Conservation (phyloP, 1,140 invertebrate genomes). For the Ericerus pela region DNA sequence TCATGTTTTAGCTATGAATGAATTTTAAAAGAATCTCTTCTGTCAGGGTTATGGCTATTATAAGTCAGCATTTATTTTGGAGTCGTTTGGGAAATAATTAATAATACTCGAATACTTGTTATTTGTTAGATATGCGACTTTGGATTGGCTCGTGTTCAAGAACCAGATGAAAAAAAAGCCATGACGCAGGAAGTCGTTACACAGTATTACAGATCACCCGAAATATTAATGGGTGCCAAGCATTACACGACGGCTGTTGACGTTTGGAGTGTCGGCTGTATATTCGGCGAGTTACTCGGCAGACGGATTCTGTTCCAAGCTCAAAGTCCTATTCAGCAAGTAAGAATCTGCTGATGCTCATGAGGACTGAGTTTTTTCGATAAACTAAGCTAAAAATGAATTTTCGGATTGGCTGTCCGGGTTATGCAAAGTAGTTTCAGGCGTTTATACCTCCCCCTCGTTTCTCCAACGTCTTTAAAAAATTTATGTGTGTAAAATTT, state of each 20-base stretch:
- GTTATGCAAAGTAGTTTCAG: no score
- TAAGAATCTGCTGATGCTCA: no score
- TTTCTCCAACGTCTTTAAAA: no score
- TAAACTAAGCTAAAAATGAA: no score
- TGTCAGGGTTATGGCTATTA: no score
- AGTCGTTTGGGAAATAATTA: not conserved
- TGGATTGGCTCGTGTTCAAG: conserved; percentile 84
- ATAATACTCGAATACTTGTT: conserved; percentile 13
- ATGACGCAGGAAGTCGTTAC: conserved; percentile 99
- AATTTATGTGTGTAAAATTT: no score
- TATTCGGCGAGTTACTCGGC: conserved; percentile 91
- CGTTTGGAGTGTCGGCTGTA: conserved; percentile 99
- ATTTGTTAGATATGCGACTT: conserved; percentile 88
- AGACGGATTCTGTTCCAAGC: conserved; percentile 94
- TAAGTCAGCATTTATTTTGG: not conserved
- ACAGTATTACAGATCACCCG: conserved; percentile 96
- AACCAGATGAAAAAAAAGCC: conserved; percentile 75
- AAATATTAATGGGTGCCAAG: conserved; percentile 93
- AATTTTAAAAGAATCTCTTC: no score
- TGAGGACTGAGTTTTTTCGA: no score
- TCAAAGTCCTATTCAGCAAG: conserved; percentile 84
- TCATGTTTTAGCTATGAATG: no score
- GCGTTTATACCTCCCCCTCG: no score
- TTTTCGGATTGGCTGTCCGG: no score
- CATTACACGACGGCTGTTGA: conserved; percentile 95